A percentile compares a stretch with the other conserved stretches of the same genome.
phyloP scores from a whole-genome alignment of 2,888 invertebrate genomes.

The Smittia aterrima region DNA sequence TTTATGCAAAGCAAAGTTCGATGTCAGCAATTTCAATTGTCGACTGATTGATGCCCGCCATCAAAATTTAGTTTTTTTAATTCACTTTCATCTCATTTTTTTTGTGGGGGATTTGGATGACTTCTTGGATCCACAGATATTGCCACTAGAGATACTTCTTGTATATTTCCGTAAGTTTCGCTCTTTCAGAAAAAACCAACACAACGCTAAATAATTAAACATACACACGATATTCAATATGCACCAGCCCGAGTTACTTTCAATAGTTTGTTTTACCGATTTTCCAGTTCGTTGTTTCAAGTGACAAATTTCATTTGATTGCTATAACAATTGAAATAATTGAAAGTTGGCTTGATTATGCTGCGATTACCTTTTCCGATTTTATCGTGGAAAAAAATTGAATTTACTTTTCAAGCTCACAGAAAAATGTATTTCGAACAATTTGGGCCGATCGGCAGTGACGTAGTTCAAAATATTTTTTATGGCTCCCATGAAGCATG shows the following conservation, averaged over 20 bases:
- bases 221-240: slow-evolving; percentile 5
- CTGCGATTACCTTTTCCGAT: background rate
- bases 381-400: background rate
- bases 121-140: background rate
- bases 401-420: background rate
- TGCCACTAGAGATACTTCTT: background rate
- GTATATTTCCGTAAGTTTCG: background rate
- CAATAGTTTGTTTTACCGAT: background rate
- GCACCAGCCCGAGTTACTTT: slow-evolving; percentile 1
- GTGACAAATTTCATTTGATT: background rate
- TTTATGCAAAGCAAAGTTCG: background rate
- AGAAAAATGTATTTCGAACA: slow-evolving; percentile 23
- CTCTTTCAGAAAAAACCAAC: slow-evolving; percentile 1
- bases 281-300: background rate
- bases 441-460: background rate
- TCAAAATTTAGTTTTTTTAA: too few relatives aligned
- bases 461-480: background rate
- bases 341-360: background rate
- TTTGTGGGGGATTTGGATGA: too few relatives aligned
- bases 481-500: too few relatives aligned
- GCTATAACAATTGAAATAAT: background rate
- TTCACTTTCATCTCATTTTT: too few relatives aligned
- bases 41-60: too few relatives aligned
- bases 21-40: too few relatives aligned
- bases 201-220: slow-evolving; percentile 25